Evolutionary conservation across 1,140 invertebrate species (phyloP).

Genomic region (Panulirus ornatus): DNA sequence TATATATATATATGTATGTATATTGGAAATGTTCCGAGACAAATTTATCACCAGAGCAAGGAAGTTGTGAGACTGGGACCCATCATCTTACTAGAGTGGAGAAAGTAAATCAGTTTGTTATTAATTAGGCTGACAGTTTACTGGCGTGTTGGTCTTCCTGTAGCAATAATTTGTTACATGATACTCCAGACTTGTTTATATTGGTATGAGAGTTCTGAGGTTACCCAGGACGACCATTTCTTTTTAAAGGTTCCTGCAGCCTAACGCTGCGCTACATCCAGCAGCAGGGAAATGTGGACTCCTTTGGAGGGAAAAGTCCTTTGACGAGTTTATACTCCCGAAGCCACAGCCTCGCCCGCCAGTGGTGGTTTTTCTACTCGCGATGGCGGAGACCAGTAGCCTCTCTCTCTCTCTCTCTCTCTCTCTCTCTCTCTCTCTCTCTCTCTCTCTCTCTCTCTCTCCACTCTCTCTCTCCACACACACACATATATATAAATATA

Average conservation of each 20-base stretch:
- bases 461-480: no score
- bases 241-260: no score
- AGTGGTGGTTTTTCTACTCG: background rate
- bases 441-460: constrained; percentile 22
- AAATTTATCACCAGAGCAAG: background rate
- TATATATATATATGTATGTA: constrained; percentile 27
- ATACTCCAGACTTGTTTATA: background rate
- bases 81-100: background rate
- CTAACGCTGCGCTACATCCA: no score
- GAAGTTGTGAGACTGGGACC: background rate
- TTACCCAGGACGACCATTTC: background rate
- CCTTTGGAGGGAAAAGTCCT: no score
- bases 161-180: background rate
- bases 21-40: background rate
- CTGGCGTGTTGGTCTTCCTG: background rate
- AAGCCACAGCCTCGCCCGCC: background rate
- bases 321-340: background rate
- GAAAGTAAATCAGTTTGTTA: background rate
- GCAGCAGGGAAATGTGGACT: no score
- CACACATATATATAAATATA: no score
- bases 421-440: background rate
- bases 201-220: background rate
- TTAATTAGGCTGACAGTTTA: background rate
- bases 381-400: background rate
- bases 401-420: background rate